These are phyloP conservation scores for Philantomba maxwellii DNA, from an alignment of 2,113 vertebrate genomes.

Conservation along the genomic window DNA sequence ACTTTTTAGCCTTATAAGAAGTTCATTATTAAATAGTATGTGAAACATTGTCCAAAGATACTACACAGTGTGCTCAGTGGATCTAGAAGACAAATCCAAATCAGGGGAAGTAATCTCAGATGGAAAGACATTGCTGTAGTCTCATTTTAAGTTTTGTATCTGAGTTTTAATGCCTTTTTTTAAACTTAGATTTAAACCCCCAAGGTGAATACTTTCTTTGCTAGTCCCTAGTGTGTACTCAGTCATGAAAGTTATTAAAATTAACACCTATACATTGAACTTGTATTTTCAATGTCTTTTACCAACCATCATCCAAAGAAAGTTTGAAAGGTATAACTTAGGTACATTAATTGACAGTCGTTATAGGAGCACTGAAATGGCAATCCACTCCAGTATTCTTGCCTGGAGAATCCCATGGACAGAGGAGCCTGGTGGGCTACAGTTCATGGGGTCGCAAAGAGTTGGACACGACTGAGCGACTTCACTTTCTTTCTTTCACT, in stretches of 20 bases:
- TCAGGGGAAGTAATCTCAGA: not conserved
- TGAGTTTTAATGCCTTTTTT: not conserved
- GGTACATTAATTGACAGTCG: not conserved
- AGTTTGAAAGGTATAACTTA: not conserved
- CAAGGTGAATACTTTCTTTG: not conserved
- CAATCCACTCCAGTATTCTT: too few species aligned
- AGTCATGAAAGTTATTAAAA: constrained; percentile 26
- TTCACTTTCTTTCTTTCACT: too few species aligned
- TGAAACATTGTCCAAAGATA: not conserved
- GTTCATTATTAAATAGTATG: not conserved
- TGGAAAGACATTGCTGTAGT: not conserved
- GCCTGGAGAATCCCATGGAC: too few species aligned
- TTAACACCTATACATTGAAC: not conserved
- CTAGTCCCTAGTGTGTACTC: not conserved
- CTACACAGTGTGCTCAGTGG: not conserved
- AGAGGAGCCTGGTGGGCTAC: too few species aligned
- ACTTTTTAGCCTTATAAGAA: not conserved
- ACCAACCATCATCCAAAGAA: not conserved
- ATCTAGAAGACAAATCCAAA: not conserved
- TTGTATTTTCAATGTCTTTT: constrained; percentile 13
- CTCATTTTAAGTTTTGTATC: not conserved
- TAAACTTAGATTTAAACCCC: not conserved
- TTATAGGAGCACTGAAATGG: too few species aligned
- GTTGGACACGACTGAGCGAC: too few species aligned
- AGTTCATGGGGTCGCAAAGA: too few species aligned